These are phyloP conservation scores for Teleogryllus oceanicus DNA, from an alignment of 2,888 invertebrate species.

Conservation along the genomic window DNA sequence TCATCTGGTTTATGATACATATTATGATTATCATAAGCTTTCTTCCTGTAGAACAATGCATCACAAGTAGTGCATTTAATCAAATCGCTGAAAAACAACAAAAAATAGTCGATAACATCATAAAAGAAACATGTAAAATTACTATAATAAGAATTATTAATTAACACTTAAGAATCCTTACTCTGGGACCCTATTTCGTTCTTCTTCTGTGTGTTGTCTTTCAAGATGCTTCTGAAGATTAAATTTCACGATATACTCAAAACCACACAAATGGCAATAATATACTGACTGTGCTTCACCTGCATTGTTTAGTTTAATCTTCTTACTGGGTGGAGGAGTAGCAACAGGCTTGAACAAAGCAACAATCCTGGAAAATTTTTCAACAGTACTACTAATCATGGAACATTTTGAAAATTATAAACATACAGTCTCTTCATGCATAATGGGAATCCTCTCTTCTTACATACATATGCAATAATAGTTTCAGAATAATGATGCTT, in stretches of 20 bases:
- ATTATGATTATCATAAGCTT: conserved; percentile 62
- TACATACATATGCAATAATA: not conserved
- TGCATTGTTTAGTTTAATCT: conserved; percentile 53
- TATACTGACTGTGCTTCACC: conserved; percentile 54
- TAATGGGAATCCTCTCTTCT: too few species aligned
- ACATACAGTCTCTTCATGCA: not conserved
- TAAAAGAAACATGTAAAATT: not conserved
- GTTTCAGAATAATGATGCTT: conserved; percentile 12
- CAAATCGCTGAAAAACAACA: conserved; percentile 49
- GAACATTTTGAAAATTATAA: conserved; percentile 21
- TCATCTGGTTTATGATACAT: conserved; percentile 60
- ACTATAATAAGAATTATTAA: not conserved
- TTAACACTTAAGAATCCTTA: conserved; percentile 33
- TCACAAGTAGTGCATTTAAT: conserved; percentile 63
- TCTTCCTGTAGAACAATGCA: conserved; percentile 61
- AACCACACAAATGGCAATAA: conserved; percentile 60
- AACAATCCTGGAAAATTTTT: conserved; percentile 45
- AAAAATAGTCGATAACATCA: not conserved
- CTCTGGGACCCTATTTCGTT: conserved; percentile 45
- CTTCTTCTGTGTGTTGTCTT: conserved; percentile 55
- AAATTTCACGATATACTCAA: conserved; percentile 63
- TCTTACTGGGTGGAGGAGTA: conserved; percentile 54
- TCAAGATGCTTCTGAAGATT: conserved; percentile 60
- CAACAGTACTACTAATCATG: not conserved
- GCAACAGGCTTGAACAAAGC: conserved; percentile 50